Conservation (phyloP, 37 sponge, comb jelly and placozoan species). For the Cliona cf. orientalis region DNA sequence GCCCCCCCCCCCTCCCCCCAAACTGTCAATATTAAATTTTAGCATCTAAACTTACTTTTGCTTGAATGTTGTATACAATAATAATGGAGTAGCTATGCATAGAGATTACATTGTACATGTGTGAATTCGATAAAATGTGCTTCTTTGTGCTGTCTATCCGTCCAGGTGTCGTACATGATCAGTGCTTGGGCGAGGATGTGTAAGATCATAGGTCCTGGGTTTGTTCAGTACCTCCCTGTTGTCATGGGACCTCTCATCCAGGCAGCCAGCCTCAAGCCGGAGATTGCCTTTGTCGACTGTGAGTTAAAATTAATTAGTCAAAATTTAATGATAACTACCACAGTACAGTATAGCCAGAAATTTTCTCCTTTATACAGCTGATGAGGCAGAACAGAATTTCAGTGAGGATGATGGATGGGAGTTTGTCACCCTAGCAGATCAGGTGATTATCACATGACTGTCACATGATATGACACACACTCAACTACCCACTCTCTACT, state of each 20-base stretch:
- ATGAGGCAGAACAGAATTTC: conserved; percentile 76
- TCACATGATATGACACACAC: neutral
- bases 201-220: conserved; percentile 91
- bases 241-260: conserved; percentile 94
- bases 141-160: neutral
- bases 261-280: conserved; percentile 92
- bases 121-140: neutral
- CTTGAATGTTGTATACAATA: neutral
- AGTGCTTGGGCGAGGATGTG: conserved; percentile 99
- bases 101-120: too few relatives aligned
- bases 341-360: neutral
- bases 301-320: conserved; percentile 59
- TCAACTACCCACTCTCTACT: too few relatives aligned
- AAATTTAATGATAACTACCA: neutral
- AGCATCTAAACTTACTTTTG: too few relatives aligned
- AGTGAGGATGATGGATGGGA: conserved; percentile 97
- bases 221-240: conserved; percentile 94
- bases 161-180: conserved; percentile 96
- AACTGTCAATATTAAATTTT: too few relatives aligned
- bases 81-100: neutral
- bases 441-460: conserved; percentile 48
- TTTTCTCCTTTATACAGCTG: conserved; percentile 36
- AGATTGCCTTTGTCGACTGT: conserved; percentile 93
- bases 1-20: neutral
- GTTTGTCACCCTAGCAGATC: conserved; percentile 96